These are phyloP conservation scores for Ectemnius cavifrons DNA, from an alignment of 2,888 invertebrate species.

Conservation along the genomic window DNA sequence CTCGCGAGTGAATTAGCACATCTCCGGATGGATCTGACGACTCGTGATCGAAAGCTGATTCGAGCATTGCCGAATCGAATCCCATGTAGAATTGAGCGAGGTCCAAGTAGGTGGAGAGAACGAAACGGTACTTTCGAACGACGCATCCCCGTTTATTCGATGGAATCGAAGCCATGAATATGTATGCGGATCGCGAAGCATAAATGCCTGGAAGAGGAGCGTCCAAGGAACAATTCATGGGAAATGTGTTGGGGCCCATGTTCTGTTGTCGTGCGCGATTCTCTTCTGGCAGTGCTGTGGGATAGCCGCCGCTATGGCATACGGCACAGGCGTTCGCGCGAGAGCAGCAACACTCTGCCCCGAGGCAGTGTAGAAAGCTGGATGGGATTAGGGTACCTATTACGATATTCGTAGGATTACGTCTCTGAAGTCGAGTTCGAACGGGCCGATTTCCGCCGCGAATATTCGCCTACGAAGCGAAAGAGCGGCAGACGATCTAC, in stretches of 20 bases:
- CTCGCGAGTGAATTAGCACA: not conserved
- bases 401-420: constrained; percentile 57
- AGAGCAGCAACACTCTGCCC: constrained; percentile 41
- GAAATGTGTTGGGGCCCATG: constrained; percentile 47
- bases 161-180: constrained; percentile 16
- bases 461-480: constrained; percentile 33
- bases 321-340: constrained; percentile 18
- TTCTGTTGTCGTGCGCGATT: constrained; percentile 15
- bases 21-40: not conserved
- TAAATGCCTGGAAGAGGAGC: not conserved
- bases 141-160: constrained; percentile 23
- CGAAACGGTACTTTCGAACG: constrained; percentile 41
- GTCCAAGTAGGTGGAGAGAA: constrained; percentile 34
- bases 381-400: constrained; percentile 59
- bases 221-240: constrained; percentile 32
- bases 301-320: constrained; percentile 12
- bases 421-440: constrained; percentile 42
- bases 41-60: not conserved
- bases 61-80: constrained; percentile 20
- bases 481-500: constrained; percentile 9
- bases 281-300: not conserved
- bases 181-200: constrained; percentile 11
- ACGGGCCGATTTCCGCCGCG: constrained; percentile 49
- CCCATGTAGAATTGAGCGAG: constrained; percentile 11
- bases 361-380: constrained; percentile 63